Evolutionary conservation across 2,113 vertebrate species (phyloP), one percentile per base, ranked within the genome.

Genomic region (Scophthalmus maximus): DNA sequence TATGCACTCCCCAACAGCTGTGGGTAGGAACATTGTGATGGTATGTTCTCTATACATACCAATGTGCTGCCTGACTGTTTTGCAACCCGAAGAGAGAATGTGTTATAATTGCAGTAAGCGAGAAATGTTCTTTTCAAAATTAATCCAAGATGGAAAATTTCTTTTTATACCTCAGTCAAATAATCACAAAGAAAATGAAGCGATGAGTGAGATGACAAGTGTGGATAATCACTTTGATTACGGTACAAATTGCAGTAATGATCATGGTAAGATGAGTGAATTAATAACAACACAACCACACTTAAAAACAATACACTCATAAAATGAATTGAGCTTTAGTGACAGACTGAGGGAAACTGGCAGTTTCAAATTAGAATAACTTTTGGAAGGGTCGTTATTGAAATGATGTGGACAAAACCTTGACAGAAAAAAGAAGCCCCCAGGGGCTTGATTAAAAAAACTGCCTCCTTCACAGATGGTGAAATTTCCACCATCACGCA

Each of bases 321-420:
- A 32, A 70, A 53, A 34, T 20, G 29, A 22, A 22, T n/a, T 25
- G 8, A 51, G 46, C 50, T 67, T 29, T 25, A 38, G 30, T 27
- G 44, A 73, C 51, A 76, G 61, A 46, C 40, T 57, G 26, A 40
- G 30, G 9, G 47, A 78, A 74, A 60, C 25, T 57, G 50, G 26
- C 68, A 75, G 69, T 60, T 85, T 70, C 23, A 69, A 86, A 87
- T 82, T 5, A 34, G 32, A 34, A n/a, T n/a, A n/a, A n/a, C n/a
- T n/a, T n/a, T n/a, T n/a, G n/a, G n/a, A n/a, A n/a, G n/a, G n/a
- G n/a, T n/a, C n/a, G n/a, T n/a, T n/a, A n/a, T n/a, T n/a, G n/a
- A n/a, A n/a, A n/a, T n/a, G n/a, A n/a, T n/a, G n/a, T n/a, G n/a
- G n/a, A n/a, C n/a, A n/a, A n/a, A n/a, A n/a, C n/a, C n/a, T n/a